Base-by-base conservation (phyloP, 2,888 invertebrate genomes). In the Elysia crispata region DNA sequence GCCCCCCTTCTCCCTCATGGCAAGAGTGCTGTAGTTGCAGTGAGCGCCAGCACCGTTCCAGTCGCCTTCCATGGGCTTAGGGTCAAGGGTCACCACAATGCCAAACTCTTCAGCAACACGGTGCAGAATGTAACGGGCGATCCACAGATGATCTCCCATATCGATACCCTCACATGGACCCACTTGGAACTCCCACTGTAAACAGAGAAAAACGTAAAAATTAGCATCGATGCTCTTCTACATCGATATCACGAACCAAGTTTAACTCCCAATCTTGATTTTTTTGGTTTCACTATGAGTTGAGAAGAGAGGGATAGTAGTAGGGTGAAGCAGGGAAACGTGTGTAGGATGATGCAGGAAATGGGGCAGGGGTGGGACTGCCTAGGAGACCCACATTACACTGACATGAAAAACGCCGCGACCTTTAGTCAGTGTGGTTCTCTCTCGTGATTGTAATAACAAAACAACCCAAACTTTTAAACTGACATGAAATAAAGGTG, bases 21-120 rank as follows among this genome's bases (percentile, higher is more conserved):
- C 94, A 90, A 95, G 95, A 0, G 98, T 99, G 15, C 98, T 98
- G 93, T 97, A 98, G 93, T 99, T 99, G 80, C 96, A 96, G 91
- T 99, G 98, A 0, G 97, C 98, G 0, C 98, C 98, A 70, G 98
- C 90, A 1, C 92, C 92, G 82, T 92, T 92, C 92, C 92, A 92
- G 84, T 92, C 90, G 6, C 92, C 92, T 13, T 90, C 88, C 86
- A 93, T 92, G 1, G 93, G 93, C 84, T 94, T 93, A 76, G 93
- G 93, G 86, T 94, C 93, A 82, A 93, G 90, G 54, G 92, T 89
- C 64, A 92, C 93, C 28, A 92, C 88, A 18, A 93, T 91, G 23
- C 93, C 93, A 83, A 92, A 94, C 81, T 93, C 93, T 84, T 94
- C 93, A 31, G 93, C 92, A 1, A 93, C 92, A 64, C 93, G 88